phyloP scores from a whole-genome alignment of 2,113 vertebrate genomes.

The Crotalus tigris region DNA sequence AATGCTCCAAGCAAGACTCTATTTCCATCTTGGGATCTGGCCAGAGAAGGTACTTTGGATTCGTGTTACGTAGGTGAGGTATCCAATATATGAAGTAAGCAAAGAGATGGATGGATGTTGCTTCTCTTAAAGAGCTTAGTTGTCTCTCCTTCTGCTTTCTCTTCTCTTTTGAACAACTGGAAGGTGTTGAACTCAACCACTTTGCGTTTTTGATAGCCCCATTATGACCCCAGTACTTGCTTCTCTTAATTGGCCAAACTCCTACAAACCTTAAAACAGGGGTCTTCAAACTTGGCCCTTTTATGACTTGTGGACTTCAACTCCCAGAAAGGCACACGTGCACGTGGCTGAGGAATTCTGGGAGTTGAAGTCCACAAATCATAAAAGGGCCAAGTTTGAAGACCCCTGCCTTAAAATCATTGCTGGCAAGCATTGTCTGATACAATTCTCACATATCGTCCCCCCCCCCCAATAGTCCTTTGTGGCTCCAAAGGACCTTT shows the following conservation, averaged over 20 bases:
- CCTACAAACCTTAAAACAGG: background rate
- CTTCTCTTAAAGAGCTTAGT: background rate
- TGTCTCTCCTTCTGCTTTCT: background rate
- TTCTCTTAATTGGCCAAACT: background rate
- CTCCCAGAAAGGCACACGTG: too few relatives aligned
- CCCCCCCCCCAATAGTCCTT: too few relatives aligned
- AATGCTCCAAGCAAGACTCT: constrained; percentile 91
- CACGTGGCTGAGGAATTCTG: too few relatives aligned
- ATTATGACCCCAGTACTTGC: background rate
- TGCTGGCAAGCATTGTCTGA: background rate
- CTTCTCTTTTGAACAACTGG: background rate
- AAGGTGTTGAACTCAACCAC: background rate
- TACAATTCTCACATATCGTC: too few relatives aligned
- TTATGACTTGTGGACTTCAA: too few relatives aligned
- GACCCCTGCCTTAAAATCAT: background rate
- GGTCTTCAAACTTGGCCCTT: too few relatives aligned
- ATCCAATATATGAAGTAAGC: background rate
- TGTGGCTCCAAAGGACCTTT: too few relatives aligned
- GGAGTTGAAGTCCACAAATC: too few relatives aligned
- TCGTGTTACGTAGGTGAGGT: background rate
- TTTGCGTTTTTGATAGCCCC: background rate
- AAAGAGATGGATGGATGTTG: background rate
- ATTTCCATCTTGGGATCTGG: constrained; percentile 98
- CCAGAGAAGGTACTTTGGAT: constrained; percentile 89
- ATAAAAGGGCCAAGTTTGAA: too few relatives aligned